Evolutionary conservation across 2,888 invertebrate species (phyloP).

Genomic region (Drosophila maculinotata): DNA sequence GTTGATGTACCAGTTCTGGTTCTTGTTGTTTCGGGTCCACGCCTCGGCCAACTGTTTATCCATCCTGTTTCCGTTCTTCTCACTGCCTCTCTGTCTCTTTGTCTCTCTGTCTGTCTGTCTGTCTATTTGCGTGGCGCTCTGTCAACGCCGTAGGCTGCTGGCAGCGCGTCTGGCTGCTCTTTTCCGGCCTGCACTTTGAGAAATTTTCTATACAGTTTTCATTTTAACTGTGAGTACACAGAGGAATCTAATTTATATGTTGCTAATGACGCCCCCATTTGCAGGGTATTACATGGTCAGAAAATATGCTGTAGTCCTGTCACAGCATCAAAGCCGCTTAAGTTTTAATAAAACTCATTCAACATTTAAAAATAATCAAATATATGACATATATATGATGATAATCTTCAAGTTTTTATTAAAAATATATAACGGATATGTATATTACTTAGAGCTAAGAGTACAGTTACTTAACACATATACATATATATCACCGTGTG

Average conservation of each 20-base stretch:
- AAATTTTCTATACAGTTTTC: conserved; percentile 41
- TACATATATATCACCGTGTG: too few species aligned
- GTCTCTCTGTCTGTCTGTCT: conserved; percentile 25
- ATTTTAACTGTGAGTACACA: not conserved
- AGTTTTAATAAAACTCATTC: not conserved
- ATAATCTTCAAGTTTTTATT: too few species aligned
- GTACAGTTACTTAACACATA: too few species aligned
- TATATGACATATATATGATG: too few species aligned
- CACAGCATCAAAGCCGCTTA: not conserved
- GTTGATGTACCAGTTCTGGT: conserved; percentile 19
- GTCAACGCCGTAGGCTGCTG: conserved; percentile 55
- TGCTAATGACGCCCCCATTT: not conserved
- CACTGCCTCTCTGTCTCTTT: conserved; percentile 1
- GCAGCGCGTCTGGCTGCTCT: conserved; percentile 53
- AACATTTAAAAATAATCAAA: not conserved
- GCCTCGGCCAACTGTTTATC: conserved; percentile 42
- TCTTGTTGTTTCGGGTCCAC: conserved; percentile 15
- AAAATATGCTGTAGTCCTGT: not conserved
- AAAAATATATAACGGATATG: too few species aligned
- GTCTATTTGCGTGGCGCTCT: conserved; percentile 42
- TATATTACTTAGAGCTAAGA: too few species aligned
- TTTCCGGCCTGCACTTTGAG: conserved; percentile 58
- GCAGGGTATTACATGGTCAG: not conserved
- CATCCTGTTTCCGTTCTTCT: conserved; percentile 10
- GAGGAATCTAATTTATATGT: not conserved